Percentiles rank a stretch among this genome's conserved stretches.
Evolutionary conservation across 2,797 vertebrate species (phyloP).

Genomic region (Lagodon rhomboides): DNA sequence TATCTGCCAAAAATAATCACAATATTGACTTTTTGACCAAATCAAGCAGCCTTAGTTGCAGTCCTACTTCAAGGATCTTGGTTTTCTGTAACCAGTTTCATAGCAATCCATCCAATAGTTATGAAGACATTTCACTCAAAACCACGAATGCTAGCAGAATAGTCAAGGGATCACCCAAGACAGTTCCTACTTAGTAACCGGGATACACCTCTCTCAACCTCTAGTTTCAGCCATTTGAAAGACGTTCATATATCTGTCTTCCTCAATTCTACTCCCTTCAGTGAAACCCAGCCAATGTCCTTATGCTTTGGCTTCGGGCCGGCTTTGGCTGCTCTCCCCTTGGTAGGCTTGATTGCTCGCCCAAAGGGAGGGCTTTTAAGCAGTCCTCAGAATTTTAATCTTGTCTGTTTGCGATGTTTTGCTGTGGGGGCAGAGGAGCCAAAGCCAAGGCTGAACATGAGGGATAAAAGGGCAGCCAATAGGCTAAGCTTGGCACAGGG

Average conservation of each 20-base stretch:
- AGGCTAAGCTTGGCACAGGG: slow-evolving; percentile 66
- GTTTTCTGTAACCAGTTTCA: no score
- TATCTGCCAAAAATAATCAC: no score
- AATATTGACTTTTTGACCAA: no score
- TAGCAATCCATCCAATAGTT: not conserved
- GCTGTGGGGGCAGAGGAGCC: slow-evolving; percentile 58
- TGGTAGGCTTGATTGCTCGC: slow-evolving; percentile 38
- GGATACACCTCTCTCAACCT: not conserved
- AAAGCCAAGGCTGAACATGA: slow-evolving; percentile 70
- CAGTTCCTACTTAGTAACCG: no score
- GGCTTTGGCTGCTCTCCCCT: slow-evolving; percentile 54
- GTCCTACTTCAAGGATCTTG: not conserved
- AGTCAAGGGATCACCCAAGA: no score
- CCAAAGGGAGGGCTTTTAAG: slow-evolving; percentile 64
- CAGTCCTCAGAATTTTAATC: slow-evolving; percentile 79
- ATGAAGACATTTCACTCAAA: not conserved
- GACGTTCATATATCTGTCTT: slow-evolving; percentile 29
- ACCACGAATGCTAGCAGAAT: not conserved
- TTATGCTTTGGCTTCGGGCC: slow-evolving; percentile 32
- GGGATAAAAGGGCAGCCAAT: slow-evolving; percentile 73
- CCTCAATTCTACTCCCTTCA: slow-evolving; percentile 50
- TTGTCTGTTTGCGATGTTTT: slow-evolving; percentile 77
- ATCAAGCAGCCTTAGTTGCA: no score
- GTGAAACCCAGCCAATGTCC: slow-evolving; percentile 34
- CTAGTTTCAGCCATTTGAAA: slow-evolving; percentile 20